A percentile compares a stretch with the other conserved stretches of the same genome.
Conservation (phyloP, 1,140 invertebrate species). For the Physella acuta region DNA sequence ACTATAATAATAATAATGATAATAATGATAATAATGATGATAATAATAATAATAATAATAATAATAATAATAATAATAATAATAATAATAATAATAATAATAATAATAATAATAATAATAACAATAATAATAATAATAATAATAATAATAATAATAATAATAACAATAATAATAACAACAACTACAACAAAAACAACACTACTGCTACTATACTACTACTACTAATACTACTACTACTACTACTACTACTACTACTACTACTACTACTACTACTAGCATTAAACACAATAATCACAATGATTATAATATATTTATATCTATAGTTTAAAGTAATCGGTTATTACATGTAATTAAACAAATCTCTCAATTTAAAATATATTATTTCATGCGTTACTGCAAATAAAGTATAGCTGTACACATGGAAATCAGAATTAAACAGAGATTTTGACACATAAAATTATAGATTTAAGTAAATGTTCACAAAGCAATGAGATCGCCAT, state of each 20-base stretch:
- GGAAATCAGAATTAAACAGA: too few species aligned
- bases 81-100: neutral
- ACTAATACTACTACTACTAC: too few species aligned
- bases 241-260: neutral
- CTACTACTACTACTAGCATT: neutral
- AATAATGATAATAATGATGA: neutral
- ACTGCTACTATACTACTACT: too few species aligned
- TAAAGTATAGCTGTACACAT: too few species aligned
- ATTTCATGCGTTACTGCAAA: too few species aligned
- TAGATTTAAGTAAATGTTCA: too few species aligned
- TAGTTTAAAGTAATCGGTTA: too few species aligned
- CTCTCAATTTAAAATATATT: too few species aligned
- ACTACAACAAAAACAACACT: neutral
- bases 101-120: neutral
- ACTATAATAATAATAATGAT: neutral
- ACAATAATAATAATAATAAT: neutral
- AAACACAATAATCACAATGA: neutral
- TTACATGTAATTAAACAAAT: too few species aligned
- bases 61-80: neutral
- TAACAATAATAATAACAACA: neutral
- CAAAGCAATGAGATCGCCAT: too few species aligned
- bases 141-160: neutral
- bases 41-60: neutral
- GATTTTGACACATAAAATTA: too few species aligned
- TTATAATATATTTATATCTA: neutral